Conservation (phyloP, 1,140 invertebrate species). For the Anastatus disparis region DNA sequence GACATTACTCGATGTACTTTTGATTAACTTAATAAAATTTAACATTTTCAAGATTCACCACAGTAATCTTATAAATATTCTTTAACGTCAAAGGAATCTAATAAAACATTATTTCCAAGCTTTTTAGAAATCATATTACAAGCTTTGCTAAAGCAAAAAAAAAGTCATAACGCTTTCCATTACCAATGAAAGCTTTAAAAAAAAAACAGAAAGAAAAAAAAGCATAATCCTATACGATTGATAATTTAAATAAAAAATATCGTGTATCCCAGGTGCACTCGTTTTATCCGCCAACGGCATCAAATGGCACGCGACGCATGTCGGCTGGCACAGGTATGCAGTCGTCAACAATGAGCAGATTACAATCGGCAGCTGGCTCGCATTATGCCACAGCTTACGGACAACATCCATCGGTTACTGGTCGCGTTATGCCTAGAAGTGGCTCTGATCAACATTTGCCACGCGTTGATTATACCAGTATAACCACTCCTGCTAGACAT, state of each 20-base stretch:
- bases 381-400: constrained; percentile 61
- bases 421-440: constrained; percentile 78
- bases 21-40: no score
- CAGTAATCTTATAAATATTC: no score
- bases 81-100: no score
- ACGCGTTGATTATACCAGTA: constrained; percentile 76
- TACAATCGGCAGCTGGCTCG: constrained; percentile 54
- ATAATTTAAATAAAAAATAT: neutral
- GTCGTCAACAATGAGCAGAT: constrained; percentile 48
- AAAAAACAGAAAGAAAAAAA: neutral
- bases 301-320: constrained; percentile 67
- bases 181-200: neutral
- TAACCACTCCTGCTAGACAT: constrained; percentile 75
- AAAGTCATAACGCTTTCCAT: neutral
- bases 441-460: constrained; percentile 88
- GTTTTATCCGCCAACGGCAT: constrained; percentile 74
- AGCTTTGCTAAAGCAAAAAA: constrained; percentile 3
- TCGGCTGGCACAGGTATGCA: constrained; percentile 69
- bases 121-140: neutral
- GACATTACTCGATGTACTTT: no score
- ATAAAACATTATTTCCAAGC: no score
- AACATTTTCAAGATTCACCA: no score
- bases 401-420: constrained; percentile 63
- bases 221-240: neutral
- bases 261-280: constrained; percentile 73